phyloP scores from a whole-genome alignment of 2,797 vertebrate genomes.

The Apodemus agrarius region DNA sequence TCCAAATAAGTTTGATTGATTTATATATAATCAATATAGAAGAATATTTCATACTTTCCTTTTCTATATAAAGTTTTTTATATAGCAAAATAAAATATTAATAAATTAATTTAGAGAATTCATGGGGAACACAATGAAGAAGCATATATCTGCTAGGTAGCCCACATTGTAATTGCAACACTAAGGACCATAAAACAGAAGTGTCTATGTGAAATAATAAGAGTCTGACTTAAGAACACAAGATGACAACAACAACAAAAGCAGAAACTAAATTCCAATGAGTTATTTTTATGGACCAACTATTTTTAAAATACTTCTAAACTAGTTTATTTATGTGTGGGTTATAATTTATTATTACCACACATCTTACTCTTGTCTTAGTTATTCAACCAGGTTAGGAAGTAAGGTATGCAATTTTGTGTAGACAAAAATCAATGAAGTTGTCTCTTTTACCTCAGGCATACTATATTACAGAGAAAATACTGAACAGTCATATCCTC shows the following conservation, averaged over 20 bases:
- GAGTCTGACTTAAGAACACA: background rate
- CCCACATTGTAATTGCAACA: background rate
- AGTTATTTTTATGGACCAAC: background rate
- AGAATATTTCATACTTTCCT: background rate
- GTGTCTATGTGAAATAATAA: background rate
- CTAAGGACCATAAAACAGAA: background rate
- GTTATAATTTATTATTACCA: background rate
- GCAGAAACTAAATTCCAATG: background rate
- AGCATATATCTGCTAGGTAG: background rate
- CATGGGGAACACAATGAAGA: background rate
- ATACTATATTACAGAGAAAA: background rate
- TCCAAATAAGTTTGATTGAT: background rate
- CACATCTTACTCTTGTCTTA: background rate
- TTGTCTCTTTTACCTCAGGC: background rate
- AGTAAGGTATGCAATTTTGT: slow-evolving; percentile 13
- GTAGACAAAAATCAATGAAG: background rate
- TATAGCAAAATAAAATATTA: background rate
- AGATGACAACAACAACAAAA: background rate
- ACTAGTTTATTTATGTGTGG: slow-evolving; percentile 41
- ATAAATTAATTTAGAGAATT: background rate
- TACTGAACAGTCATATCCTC: background rate
- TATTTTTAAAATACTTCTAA: slow-evolving; percentile 27
- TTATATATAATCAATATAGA: background rate
- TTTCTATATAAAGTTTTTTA: background rate
- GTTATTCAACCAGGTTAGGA: background rate